Evolutionary conservation across 2,797 vertebrate species (phyloP).

Genomic region (Dendrocincla fuliginosa): DNA sequence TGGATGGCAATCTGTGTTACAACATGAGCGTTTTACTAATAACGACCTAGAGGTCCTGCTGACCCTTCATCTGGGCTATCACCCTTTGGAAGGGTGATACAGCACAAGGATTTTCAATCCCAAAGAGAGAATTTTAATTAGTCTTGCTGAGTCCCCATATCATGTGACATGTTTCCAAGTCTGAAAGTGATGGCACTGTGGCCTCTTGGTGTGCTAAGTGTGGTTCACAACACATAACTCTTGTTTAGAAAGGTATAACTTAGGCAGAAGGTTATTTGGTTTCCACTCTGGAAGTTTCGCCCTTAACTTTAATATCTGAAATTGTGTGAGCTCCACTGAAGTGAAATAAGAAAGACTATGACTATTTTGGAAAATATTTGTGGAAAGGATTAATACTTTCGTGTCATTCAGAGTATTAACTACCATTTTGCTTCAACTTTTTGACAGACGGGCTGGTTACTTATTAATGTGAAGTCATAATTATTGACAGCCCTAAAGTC

Average conservation of each 20-base stretch:
- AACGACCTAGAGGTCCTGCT: neutral
- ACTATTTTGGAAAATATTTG: neutral
- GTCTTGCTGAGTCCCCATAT: neutral
- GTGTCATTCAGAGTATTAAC: slow-evolving; percentile 27
- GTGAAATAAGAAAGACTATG: neutral
- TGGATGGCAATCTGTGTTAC: neutral
- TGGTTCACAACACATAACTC: neutral
- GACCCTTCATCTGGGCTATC: neutral
- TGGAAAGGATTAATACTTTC: slow-evolving; percentile 26
- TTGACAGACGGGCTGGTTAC: slow-evolving; percentile 63
- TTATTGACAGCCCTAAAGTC: slow-evolving; percentile 64
- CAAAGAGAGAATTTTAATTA: neutral
- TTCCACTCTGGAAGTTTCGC: neutral
- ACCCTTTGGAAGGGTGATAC: neutral
- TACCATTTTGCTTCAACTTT: slow-evolving; percentile 56
- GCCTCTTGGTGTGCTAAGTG: neutral
- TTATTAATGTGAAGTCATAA: slow-evolving; percentile 66
- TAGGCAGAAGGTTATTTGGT: neutral
- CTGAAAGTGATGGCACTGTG: neutral
- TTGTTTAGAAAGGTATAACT: neutral
- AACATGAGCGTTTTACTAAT: neutral
- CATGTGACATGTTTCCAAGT: rapidly evolving
- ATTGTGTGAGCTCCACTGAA: neutral
- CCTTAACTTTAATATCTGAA: neutral
- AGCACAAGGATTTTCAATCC: slow-evolving; percentile 24